Percentiles rank a stretch among this genome's conserved stretches.
Conservation (phyloP, 2,113 vertebrate genomes). For the Periophthalmodon schlosseri region DNA sequence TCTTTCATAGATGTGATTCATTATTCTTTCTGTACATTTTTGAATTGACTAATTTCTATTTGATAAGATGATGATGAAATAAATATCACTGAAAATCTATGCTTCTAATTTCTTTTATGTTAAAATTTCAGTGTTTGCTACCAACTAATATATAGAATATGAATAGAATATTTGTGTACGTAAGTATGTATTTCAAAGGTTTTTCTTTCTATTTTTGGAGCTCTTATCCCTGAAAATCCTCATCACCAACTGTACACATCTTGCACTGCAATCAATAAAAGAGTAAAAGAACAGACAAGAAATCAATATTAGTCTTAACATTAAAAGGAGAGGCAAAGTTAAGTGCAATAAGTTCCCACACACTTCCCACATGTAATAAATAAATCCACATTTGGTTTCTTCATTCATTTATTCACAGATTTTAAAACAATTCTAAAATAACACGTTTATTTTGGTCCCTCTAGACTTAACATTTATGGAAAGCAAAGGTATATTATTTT, state of each 20-base stretch:
- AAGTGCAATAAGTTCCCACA: constrained; percentile 33
- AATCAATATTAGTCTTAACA: constrained; percentile 48
- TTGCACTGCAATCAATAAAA: constrained; percentile 47
- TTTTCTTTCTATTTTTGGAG: not conserved
- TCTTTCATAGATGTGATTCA: not conserved
- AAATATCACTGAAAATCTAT: not conserved
- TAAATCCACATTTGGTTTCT: constrained; percentile 28
- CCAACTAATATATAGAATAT: too few species aligned
- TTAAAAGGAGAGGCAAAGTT: constrained; percentile 24
- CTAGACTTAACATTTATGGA: constrained; percentile 62
- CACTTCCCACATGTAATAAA: constrained; percentile 38
- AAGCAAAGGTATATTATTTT: constrained; percentile 66
- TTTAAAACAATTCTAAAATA: constrained; percentile 75
- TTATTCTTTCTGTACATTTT: not conserved
- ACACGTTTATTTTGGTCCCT: constrained; percentile 77
- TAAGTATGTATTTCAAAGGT: too few species aligned
- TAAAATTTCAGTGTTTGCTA: not conserved
- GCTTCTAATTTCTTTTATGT: not conserved
- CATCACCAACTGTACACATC: constrained; percentile 19
- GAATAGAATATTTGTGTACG: too few species aligned
- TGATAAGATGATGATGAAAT: not conserved
- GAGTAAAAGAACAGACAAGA: constrained; percentile 32
- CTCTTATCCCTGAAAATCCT: not conserved
- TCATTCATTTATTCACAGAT: constrained; percentile 80
- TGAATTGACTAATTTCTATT: not conserved